Evolutionary conservation across 2,797 vertebrate genomes (phyloP).

Genomic region (Rhynchotus rufescens): DNA sequence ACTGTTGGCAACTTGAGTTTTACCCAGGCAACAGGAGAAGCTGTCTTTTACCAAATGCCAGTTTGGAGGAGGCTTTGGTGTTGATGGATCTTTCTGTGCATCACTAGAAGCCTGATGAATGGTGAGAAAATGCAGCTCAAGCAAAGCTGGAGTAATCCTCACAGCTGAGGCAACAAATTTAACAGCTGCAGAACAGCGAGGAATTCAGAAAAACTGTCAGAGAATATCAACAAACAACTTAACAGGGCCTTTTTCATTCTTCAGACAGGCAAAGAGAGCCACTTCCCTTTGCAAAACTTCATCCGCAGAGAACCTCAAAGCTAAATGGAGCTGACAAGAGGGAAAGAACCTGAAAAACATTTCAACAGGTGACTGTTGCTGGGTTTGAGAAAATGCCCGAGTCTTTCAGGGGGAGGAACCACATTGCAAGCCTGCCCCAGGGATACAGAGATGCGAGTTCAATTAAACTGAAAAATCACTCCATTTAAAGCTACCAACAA

Average conservation of each 20-base stretch:
- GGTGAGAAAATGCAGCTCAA: slow-evolving; percentile 55
- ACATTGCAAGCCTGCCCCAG: neutral
- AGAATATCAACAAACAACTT: slow-evolving; percentile 64
- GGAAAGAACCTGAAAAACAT: neutral
- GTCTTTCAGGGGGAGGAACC: neutral
- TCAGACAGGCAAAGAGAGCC: neutral
- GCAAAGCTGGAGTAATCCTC: slow-evolving; percentile 57
- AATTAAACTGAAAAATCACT: slow-evolving; percentile 43
- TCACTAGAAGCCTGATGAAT: slow-evolving; percentile 46
- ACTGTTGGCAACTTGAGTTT: slow-evolving; percentile 1
- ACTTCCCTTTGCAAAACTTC: neutral
- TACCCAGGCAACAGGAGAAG: neutral
- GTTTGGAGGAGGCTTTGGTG: slow-evolving; percentile 45
- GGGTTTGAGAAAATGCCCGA: neutral
- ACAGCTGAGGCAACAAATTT: slow-evolving; percentile 70
- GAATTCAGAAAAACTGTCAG: slow-evolving; percentile 49
- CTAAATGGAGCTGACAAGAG: slow-evolving; percentile 1
- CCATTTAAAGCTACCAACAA: neutral
- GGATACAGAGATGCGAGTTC: neutral
- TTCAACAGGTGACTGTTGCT: slow-evolving; percentile 23
- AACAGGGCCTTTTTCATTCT: slow-evolving; percentile 3
- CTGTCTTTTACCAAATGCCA: neutral
- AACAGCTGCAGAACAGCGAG: slow-evolving; percentile 67
- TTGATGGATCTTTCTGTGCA: slow-evolving; percentile 56
- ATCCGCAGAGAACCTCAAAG: neutral